Base-by-base conservation (phyloP, 2,888 invertebrate species). In the Aleiodes alternator region DNA sequence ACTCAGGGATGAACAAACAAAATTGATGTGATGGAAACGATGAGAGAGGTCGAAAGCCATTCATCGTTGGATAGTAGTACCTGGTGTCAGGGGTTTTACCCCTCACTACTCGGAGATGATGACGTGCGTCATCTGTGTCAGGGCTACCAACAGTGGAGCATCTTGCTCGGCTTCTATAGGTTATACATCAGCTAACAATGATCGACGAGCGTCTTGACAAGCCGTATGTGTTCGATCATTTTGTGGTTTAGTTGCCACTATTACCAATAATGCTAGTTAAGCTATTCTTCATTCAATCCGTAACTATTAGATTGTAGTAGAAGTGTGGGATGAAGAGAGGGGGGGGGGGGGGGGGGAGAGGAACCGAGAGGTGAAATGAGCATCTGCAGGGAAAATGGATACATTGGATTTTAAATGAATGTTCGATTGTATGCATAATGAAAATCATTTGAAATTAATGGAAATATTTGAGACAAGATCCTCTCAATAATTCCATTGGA, bases 171-270 rank as follows among this genome's bases (percentile, higher is more conserved):
- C 23, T 3, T 23, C 1, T 64, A 64, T 64, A 64, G 64, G 64
- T 64, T 64, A 64, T 64, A 64, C 64, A 64, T 64, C 64, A 57
- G 48, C 53, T 69, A 69, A 57, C 72, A 69, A 69, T 69, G 69
- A 69, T 69, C 69, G 69, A 69, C 56, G 69, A 69, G 69, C 69
- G 56, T 56, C 69, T 69, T 56, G 56, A 43, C 64, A 64, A 43
- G 64, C 69, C 43, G 16, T 69, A 12, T 69, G 55, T 48, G 29
- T 59, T 50, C 31, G 16, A 72, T 72, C 72, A 34, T 56, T 57
- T 48, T 38, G 59, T 43, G 38, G 57, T 57, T 69, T 43, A 64
- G 64, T 64, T 64, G 64, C 43, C 23, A 64, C 16, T 64, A 48
- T 48, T 23, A 48, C 48, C 38, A 48, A 64, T 64, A 43, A 48